phyloP scores from a whole-genome alignment of 2,113 vertebrate species.

The Okapia johnstoni region DNA sequence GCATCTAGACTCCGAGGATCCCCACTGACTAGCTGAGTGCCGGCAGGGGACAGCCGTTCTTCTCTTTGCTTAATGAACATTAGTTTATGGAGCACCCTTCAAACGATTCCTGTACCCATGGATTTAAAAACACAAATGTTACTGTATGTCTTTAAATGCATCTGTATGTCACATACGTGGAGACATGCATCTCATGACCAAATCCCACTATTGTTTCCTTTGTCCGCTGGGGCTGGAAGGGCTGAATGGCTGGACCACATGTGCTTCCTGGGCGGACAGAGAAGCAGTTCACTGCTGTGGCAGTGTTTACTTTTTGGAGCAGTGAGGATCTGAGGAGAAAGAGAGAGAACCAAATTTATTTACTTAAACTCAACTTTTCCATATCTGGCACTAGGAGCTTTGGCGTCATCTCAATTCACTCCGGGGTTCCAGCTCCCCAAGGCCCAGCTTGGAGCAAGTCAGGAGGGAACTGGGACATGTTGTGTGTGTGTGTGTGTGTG shows the following conservation, averaged over 20 bases:
- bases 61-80: background rate
- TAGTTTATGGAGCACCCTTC: background rate
- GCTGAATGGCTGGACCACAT: background rate
- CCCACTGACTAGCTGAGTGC: fast-evolving
- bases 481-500: too few species aligned
- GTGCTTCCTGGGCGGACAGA: background rate
- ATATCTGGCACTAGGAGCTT: conserved; percentile 46
- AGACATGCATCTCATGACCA: background rate
- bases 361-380: conserved; percentile 62
- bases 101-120: background rate
- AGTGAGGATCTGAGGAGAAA: background rate
- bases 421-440: conserved; percentile 19
- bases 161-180: background rate
- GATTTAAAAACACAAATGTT: background rate
- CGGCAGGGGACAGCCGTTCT: background rate
- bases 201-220: background rate
- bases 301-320: conserved; percentile 50
- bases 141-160: background rate
- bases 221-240: background rate
- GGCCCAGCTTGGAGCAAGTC: background rate
- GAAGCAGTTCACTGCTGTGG: background rate
- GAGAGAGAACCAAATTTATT: conserved; percentile 38
- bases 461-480: background rate
- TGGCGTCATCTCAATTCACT: conserved; percentile 52
- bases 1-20: fast-evolving